Base-by-base conservation (phyloP, 2,113 vertebrate species). In the Peromyscus polionotus region DNA sequence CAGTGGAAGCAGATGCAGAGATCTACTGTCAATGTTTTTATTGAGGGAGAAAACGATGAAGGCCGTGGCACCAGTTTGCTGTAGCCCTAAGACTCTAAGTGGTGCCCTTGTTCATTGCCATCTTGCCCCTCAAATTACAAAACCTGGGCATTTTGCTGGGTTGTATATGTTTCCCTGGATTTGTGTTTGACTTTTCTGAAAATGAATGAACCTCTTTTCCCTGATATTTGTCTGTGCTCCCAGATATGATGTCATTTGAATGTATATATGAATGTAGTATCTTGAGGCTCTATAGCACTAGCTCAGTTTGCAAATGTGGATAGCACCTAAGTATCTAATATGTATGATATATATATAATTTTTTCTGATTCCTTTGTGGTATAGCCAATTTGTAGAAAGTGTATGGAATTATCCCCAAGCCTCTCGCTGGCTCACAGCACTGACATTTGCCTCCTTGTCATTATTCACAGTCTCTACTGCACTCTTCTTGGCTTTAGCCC, bases 111-210 rank as follows among this genome's bases (percentile, higher is more conserved):
- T 14, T 11, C 54, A 7, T 81, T 75, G 36, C 19, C 26, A 3
- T 45, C 28, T 24, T 45, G 19, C 9, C 26, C 36, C 26, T 87
- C 24, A 17, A 79, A 63, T 70, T 86, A 24, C 12, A 86, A 86
- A 92, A 59, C 0, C 0, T 75, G 33, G 31, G 33, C 72, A 5
- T 81, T 19, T 9, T 81, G 59, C 51, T 83, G 63, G 26, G 51
- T 72, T 33, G 0, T 63, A 12, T 91, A 73, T 85, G 48, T 88
- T 92, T 95, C 73, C 45, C 26, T 81, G 67, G 84, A 67, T 94
- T 83, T 93, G 33, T 68, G 10, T 94, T 90, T 88, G 61, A 51
- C n/a, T 85, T 22, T 28, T 88, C 48, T 94, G 88, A 86, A 81
- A 80, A 91, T 51, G 45, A 51, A 85, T 45, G n/a, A n/a, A 85